Evolutionary conservation across 2,888 invertebrate genomes (phyloP).

Genomic region (Synanthedon tipuliformis): DNA sequence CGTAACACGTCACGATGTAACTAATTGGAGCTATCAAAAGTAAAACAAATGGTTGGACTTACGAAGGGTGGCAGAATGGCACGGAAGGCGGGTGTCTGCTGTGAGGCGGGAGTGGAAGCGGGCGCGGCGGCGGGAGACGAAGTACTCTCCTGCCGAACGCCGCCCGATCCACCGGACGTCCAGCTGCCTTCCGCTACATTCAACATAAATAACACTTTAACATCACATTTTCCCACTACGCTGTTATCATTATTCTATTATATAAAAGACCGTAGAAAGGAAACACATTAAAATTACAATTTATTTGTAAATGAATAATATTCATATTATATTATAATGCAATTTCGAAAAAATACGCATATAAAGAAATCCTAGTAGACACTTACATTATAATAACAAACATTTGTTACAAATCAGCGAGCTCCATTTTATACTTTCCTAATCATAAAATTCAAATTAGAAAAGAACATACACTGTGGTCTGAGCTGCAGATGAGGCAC

Average conservation of each 20-base stretch:
- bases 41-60: constrained; percentile 28
- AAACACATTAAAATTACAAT: no score
- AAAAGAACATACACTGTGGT: constrained; percentile 55
- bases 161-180: constrained; percentile 85
- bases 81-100: constrained; percentile 76
- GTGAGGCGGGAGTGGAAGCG: constrained; percentile 63
- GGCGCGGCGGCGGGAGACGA: constrained; percentile 66
- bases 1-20: not conserved
- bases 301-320: no score
- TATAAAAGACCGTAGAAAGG: no score
- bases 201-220: no score
- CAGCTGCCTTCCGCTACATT: constrained; percentile 85
- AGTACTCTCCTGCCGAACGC: constrained; percentile 68
- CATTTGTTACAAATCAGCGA: no score
- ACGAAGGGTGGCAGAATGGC: constrained; percentile 85
- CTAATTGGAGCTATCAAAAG: not conserved
- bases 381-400: no score
- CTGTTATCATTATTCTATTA: no score
- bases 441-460: not conserved
- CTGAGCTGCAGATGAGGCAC: constrained; percentile 52
- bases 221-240: no score
- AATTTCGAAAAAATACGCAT: no score
- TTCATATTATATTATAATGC: no score
- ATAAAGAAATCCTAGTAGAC: no score
- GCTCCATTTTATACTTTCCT: not conserved